Conservation (phyloP, 2,113 vertebrate genomes). For the Leuciscus idus region DNA sequence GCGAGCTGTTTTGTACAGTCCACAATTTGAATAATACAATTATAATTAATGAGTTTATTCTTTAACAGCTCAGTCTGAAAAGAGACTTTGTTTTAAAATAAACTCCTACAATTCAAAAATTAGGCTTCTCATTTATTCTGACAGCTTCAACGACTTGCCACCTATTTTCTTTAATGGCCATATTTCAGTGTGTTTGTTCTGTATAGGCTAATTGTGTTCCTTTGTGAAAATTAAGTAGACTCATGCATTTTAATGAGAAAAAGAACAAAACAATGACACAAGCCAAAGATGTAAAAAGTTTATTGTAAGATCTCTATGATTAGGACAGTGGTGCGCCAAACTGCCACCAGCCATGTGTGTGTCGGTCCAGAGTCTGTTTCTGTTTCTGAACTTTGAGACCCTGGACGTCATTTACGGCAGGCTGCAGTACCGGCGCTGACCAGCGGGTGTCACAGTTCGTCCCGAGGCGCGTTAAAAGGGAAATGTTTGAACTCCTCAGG, state of each 20-base stretch:
- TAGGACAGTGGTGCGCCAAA: conserved; percentile 24
- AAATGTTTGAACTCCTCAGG: conserved; percentile 78
- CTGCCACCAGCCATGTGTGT: conserved; percentile 46
- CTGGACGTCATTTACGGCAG: conserved; percentile 69
- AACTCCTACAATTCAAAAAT: background rate
- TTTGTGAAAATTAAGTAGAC: background rate
- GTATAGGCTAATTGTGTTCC: background rate
- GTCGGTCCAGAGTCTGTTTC: conserved; percentile 71
- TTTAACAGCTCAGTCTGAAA: background rate
- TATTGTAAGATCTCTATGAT: conserved; percentile 30
- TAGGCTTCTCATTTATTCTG: conserved; percentile 31
- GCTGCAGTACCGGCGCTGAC: conserved; percentile 64
- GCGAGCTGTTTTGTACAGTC: background rate
- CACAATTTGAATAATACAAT: background rate
- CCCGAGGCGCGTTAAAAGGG: conserved; percentile 72
- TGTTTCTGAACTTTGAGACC: conserved; percentile 63
- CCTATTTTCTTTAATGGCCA: conserved; percentile 6
- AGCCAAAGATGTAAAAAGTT: background rate
- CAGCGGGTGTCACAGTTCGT: conserved; percentile 77
- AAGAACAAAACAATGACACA: background rate
- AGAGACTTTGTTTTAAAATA: background rate
- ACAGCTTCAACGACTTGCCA: background rate
- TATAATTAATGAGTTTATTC: background rate
- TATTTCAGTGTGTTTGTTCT: background rate
- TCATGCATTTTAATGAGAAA: background rate